These are phyloP conservation scores for Hirudinaria manillensis DNA, from an alignment of 2,888 invertebrate genomes.

Conservation along the genomic window DNA sequence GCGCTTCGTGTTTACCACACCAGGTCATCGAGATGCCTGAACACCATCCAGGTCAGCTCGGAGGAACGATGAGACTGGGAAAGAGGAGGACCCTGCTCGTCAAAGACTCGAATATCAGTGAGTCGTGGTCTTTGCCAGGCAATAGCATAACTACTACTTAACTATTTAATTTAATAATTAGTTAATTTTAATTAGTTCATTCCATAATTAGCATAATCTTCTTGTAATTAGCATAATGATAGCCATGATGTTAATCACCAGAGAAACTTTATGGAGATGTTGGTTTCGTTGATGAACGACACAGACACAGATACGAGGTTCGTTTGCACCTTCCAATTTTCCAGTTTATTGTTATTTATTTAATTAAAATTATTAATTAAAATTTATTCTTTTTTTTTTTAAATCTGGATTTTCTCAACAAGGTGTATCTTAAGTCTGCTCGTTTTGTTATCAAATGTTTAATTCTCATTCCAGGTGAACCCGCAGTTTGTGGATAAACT, in stretches of 20 bases:
- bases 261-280: slow-evolving; percentile 49
- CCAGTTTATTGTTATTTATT: neutral
- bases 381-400: too few relatives aligned
- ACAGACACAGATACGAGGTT: slow-evolving; percentile 88
- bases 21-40: slow-evolving; percentile 94
- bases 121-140: slow-evolving; percentile 40
- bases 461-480: slow-evolving; percentile 63
- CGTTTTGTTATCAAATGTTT: neutral
- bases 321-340: slow-evolving; percentile 20
- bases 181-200: neutral
- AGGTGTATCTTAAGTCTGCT: too few relatives aligned
- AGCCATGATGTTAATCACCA: neutral
- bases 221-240: too few relatives aligned
- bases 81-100: slow-evolving; percentile 78
- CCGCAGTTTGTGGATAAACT: slow-evolving; percentile 73
- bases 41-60: slow-evolving; percentile 78
- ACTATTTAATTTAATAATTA: neutral
- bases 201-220: neutral
- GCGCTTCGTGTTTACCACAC: neutral
- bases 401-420: too few relatives aligned
- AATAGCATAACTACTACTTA: neutral
- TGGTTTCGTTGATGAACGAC: slow-evolving; percentile 76
- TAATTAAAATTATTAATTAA: neutral
- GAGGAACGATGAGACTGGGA: slow-evolving; percentile 97
- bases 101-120: slow-evolving; percentile 54